Conservation (phyloP, 2,113 vertebrate species). For the Fukomys damarensis region DNA sequence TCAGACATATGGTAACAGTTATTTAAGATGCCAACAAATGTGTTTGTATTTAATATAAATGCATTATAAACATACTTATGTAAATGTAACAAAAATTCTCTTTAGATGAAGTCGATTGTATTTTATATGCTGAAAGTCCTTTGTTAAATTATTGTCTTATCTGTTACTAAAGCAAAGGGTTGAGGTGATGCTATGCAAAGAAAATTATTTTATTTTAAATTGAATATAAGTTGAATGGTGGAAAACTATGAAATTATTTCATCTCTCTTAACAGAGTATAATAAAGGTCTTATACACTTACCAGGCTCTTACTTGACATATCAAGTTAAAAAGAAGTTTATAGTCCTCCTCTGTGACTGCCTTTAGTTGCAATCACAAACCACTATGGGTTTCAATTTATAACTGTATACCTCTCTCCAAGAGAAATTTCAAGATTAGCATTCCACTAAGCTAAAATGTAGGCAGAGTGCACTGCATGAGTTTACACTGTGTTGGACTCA, state of each 20-base stretch:
- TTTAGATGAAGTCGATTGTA: slow-evolving; percentile 45
- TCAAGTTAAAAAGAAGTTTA: background rate
- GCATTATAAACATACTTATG: slow-evolving; percentile 49
- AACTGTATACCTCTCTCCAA: background rate
- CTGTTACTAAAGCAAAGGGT: slow-evolving; percentile 14
- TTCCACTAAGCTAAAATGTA: background rate
- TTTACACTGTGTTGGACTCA: slow-evolving; percentile 70
- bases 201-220: slow-evolving; percentile 43
- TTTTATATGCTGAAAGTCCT: slow-evolving; percentile 5
- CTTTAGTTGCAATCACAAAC: slow-evolving; percentile 27
- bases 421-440: background rate
- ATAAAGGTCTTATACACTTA: background rate
- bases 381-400: background rate
- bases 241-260: slow-evolving; percentile 17
- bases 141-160: slow-evolving; percentile 32
- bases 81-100: slow-evolving; percentile 52
- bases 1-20: slow-evolving; percentile 63
- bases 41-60: slow-evolving; percentile 65
- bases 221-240: slow-evolving; percentile 4
- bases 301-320: background rate
- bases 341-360: background rate
- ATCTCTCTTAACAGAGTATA: background rate
- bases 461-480: slow-evolving; percentile 27
- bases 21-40: slow-evolving; percentile 62
- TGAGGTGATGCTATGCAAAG: background rate